Conservation (phyloP, 2,888 invertebrate genomes). For the Rhimphoctona megacephalus region DNA sequence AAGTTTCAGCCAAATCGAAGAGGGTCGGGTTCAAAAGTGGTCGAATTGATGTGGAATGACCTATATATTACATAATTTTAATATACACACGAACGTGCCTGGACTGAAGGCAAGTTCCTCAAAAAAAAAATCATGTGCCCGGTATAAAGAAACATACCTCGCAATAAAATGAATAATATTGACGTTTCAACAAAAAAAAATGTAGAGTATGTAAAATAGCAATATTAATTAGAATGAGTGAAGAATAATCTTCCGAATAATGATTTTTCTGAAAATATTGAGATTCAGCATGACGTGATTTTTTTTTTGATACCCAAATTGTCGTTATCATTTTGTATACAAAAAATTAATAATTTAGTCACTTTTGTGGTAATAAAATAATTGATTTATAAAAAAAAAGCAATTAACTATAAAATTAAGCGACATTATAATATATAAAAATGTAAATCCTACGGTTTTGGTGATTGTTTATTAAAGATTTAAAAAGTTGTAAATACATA, state of each 20-base stretch:
- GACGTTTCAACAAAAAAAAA: not conserved
- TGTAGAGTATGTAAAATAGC: not conserved
- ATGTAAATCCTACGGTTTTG: not conserved
- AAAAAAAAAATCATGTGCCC: not conserved
- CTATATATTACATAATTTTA: conserved; percentile 40
- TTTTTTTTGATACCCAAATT: not conserved
- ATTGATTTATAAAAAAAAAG: not conserved
- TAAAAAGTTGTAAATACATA: conserved; percentile 59
- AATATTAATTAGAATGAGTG: conserved; percentile 1
- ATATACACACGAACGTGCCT: conserved; percentile 22
- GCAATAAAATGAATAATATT: conserved; percentile 7
- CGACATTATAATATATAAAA: conserved; percentile 9
- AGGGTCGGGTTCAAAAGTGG: too few relatives aligned
- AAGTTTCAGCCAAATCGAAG: too few relatives aligned
- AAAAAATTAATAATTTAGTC: not conserved
- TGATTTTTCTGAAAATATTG: conserved; percentile 3
- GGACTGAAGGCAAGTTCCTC: not conserved
- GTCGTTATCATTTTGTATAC: not conserved
- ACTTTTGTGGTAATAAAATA: not conserved
- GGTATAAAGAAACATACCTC: not conserved
- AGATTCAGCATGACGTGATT: not conserved
- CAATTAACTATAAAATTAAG: not conserved
- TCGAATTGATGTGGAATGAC: too few relatives aligned
- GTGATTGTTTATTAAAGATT: conserved; percentile 56
- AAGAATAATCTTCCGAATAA: conserved; percentile 30